Conservation (phyloP, 2,888 invertebrate species). For the Heliconius cydno region DNA sequence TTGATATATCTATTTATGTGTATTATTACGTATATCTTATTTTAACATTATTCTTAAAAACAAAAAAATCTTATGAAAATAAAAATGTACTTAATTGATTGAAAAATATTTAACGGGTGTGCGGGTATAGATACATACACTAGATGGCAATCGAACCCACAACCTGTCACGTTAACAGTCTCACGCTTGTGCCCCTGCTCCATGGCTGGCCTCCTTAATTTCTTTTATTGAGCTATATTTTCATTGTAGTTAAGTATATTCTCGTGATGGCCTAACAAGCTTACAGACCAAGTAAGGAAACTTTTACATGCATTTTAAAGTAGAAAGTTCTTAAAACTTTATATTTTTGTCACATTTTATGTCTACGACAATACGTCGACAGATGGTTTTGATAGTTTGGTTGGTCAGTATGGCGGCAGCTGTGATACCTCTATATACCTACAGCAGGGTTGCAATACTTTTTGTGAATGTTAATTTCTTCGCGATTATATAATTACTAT, state of each 20-base stretch:
- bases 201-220: too few species aligned
- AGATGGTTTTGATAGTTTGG: slow-evolving; percentile 40
- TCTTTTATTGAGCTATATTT: too few species aligned
- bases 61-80: too few species aligned
- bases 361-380: slow-evolving; percentile 38
- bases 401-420: slow-evolving; percentile 40
- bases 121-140: too few species aligned
- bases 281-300: neutral
- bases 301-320: neutral
- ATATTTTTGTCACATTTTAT: slow-evolving; percentile 24
- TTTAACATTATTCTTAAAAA: too few species aligned
- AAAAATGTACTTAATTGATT: too few species aligned
- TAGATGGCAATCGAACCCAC: too few species aligned
- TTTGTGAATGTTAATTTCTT: neutral
- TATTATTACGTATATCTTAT: too few species aligned
- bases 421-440: slow-evolving; percentile 32
- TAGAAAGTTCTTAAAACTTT: slow-evolving; percentile 14
- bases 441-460: slow-evolving; percentile 10
- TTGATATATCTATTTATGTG: too few species aligned
- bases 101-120: too few species aligned
- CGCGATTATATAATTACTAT: neutral
- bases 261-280: neutral
- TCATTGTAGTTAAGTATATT: neutral
- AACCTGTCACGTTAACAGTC: too few species aligned
- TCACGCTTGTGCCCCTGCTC: too few species aligned